Evolutionary conservation across 30 jellyfish, hydroid and myxozoan genomes (phyloP).

Genomic region (Hydractinia symbiolongicarpus): DNA sequence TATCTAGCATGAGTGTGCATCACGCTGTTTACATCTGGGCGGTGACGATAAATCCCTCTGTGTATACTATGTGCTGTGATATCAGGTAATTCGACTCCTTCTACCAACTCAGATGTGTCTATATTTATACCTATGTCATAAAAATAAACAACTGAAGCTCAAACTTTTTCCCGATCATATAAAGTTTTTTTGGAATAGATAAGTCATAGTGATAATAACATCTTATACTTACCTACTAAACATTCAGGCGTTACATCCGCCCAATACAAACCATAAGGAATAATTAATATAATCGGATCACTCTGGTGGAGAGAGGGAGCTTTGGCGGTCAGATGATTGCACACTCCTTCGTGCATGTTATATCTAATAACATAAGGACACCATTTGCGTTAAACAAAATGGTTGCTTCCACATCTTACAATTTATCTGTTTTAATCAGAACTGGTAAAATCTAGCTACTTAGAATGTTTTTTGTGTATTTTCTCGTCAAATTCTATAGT

Average conservation of each 20-base stretch:
- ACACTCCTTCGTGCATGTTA: conserved; percentile 53
- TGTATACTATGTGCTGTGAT: conserved; percentile 56
- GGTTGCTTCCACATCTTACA: no score
- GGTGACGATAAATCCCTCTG: conserved; percentile 37
- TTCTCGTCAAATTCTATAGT: no score
- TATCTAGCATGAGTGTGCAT: conserved; percentile 20
- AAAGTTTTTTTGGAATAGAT: not conserved
- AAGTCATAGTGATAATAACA: no score
- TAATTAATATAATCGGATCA: conserved; percentile 52
- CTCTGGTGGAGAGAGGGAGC: conserved; percentile 52
- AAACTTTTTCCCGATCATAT: not conserved
- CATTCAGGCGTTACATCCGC: conserved; percentile 58
- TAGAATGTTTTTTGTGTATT: no score
- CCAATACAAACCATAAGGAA: conserved; percentile 59
- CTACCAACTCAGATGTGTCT: conserved; percentile 31
- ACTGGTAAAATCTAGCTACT: no score
- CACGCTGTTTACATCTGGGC: conserved; percentile 13
- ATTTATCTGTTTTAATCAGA: no score
- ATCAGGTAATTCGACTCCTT: conserved; percentile 48
- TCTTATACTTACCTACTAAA: conserved; percentile 33
- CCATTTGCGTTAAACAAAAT: not conserved
- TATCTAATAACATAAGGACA: conserved; percentile 15
- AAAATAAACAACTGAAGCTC: not conserved
- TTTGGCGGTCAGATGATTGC: conserved; percentile 55
- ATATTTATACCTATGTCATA: not conserved